These are phyloP conservation scores for Zaprionus taronus DNA, from an alignment of 1,140 invertebrate species.

Conservation along the genomic window DNA sequence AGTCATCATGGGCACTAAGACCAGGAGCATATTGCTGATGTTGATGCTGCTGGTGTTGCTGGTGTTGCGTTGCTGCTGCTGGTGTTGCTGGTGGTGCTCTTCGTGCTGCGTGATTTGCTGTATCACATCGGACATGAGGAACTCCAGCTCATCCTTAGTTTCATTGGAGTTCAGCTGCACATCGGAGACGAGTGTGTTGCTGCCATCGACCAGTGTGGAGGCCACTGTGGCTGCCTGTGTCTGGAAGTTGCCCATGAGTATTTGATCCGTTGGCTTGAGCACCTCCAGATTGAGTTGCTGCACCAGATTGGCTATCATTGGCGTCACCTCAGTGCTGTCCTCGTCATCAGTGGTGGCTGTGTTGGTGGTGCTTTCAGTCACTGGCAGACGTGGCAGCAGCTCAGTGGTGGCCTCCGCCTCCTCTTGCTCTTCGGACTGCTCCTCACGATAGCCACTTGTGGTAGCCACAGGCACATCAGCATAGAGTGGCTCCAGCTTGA, in stretches of 20 bases:
- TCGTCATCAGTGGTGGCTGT: constrained; percentile 21
- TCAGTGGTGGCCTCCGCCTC: constrained; percentile 47
- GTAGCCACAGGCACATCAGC: constrained; percentile 52
- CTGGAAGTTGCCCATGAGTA: constrained; percentile 83
- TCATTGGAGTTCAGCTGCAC: constrained; percentile 72
- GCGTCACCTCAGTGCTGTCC: constrained; percentile 66
- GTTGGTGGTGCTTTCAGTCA: constrained; percentile 47
- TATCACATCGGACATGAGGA: constrained; percentile 78
- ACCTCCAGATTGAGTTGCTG: constrained; percentile 76
- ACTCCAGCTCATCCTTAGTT: constrained; percentile 76
- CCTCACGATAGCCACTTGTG: constrained; percentile 28
- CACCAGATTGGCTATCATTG: constrained; percentile 72
- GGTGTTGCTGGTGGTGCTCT: constrained; percentile 22
- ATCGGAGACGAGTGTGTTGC: constrained; percentile 58
- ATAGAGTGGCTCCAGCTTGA: constrained; percentile 56
- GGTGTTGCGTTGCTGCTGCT: background rate
- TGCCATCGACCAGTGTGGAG: constrained; percentile 79
- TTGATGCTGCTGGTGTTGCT: constrained; percentile 1
- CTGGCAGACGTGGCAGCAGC: constrained; percentile 43
- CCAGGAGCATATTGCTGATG: too few species aligned
- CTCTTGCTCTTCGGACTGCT: constrained; percentile 8
- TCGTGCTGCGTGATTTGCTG: constrained; percentile 67
- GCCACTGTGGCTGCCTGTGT: constrained; percentile 84
- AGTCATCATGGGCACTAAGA: constrained; percentile 21
- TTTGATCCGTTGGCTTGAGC: constrained; percentile 72